These are phyloP conservation scores for Lampropteryx suffumata DNA, from an alignment of 2,888 invertebrate genomes.

Conservation along the genomic window DNA sequence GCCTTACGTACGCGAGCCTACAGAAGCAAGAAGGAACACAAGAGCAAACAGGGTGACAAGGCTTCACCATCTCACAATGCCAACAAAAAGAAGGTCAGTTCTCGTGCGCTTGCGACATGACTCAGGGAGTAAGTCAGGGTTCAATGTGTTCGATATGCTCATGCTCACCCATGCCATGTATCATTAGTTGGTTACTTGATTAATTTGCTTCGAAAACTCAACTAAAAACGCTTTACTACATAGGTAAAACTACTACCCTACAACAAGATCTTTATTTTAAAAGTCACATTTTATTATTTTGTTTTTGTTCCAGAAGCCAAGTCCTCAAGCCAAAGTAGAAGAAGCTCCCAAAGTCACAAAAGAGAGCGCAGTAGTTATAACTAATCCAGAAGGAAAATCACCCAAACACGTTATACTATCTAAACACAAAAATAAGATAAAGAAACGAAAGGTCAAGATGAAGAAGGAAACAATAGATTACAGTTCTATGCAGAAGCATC, in stretches of 20 bases:
- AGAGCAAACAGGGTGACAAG: constrained; percentile 68
- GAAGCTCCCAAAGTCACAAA: constrained; percentile 66
- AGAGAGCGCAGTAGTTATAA: constrained; percentile 68
- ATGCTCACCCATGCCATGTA: no score
- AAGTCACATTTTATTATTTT: neutral
- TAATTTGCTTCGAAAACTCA: no score
- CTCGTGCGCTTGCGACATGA: no score
- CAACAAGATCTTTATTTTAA: no score
- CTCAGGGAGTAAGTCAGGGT: no score
- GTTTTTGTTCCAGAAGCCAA: constrained; percentile 63
- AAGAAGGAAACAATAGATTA: constrained; percentile 92
- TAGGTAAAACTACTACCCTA: no score
- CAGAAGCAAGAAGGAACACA: constrained; percentile 79
- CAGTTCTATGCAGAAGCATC: constrained; percentile 85
- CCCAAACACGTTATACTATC: constrained; percentile 79
- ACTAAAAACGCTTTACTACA: no score
- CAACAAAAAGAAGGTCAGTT: constrained; percentile 76
- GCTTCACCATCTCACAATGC: constrained; percentile 69
- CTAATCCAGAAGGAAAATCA: constrained; percentile 81
- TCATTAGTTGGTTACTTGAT: no score
- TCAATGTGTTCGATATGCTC: no score
- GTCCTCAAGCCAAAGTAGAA: constrained; percentile 58
- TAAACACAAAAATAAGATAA: constrained; percentile 76
- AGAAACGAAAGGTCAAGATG: constrained; percentile 80
- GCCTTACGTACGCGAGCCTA: constrained; percentile 84